phyloP scores from a whole-genome alignment of 2,888 invertebrate genomes.

The Rhodophaea formosa region DNA sequence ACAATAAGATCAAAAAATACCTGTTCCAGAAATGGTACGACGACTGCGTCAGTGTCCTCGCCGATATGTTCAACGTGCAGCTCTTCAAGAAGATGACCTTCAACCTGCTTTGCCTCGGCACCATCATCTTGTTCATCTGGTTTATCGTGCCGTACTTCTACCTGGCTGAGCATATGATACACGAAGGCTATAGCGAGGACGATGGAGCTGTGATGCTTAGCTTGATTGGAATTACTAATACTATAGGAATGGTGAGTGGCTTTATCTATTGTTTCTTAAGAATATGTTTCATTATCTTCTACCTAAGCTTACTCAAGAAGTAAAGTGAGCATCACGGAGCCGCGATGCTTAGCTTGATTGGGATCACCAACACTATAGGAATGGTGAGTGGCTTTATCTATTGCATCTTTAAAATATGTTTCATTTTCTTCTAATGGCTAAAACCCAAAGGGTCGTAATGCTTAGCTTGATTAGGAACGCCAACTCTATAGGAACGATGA shows the following conservation, averaged over 20 bases:
- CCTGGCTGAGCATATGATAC: constrained; percentile 90
- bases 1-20: too few relatives aligned
- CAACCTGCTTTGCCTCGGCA: constrained; percentile 90
- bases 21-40: constrained; percentile 67
- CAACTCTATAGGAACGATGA: constrained; percentile 94
- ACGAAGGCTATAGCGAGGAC: constrained; percentile 84
- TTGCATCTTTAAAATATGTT: not conserved
- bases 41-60: constrained; percentile 58
- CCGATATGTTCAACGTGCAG: constrained; percentile 86
- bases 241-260: constrained; percentile 90
- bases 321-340: constrained; percentile 88
- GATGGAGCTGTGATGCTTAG: constrained; percentile 91
- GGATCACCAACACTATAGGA: constrained; percentile 94
- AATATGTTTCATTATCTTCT: not conserved
- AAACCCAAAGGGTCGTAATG: too few relatives aligned
- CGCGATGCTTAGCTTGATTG: constrained; percentile 91
- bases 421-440: too few relatives aligned
- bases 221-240: constrained; percentile 93
- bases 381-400: constrained; percentile 83
- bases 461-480: constrained; percentile 93
- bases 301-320: constrained; percentile 60
- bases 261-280: not conserved
- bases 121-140: constrained; percentile 94
- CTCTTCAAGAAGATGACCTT: constrained; percentile 90
- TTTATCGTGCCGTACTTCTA: constrained; percentile 98